phyloP scores from a whole-genome alignment of 2,888 invertebrate species.

The Altica lythri region DNA sequence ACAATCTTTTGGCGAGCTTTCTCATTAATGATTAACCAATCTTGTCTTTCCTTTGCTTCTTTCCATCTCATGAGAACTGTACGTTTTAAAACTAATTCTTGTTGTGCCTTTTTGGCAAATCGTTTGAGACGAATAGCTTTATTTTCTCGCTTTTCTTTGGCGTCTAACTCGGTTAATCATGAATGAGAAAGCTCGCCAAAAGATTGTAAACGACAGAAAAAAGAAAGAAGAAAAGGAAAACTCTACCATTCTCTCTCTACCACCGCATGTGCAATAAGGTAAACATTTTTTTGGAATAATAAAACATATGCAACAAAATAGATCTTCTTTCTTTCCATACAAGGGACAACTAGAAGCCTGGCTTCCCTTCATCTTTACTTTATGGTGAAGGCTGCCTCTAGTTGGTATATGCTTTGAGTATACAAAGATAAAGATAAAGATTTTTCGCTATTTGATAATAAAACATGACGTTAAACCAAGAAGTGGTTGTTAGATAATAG shows the following conservation, averaged over 20 bases:
- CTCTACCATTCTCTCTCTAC: no score
- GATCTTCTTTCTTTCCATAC: no score
- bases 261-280: no score
- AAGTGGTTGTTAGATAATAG: not conserved
- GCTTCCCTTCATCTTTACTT: not conserved
- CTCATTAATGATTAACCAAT: not conserved
- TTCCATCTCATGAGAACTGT: not conserved
- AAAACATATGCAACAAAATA: no score
- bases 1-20: not conserved
- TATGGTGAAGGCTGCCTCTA: no score
- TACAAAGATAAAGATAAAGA: no score
- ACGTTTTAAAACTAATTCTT: not conserved
- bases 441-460: not conserved
- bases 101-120: not conserved
- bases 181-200: not conserved
- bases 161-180: not conserved
- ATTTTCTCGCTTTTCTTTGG: no score
- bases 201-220: not conserved
- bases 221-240: no score
- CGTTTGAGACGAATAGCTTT: no score
- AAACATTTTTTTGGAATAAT: no score
- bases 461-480: not conserved
- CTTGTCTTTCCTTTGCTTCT: not conserved
- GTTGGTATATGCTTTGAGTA: no score
- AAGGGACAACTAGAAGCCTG: no score